Conservation (phyloP, 2,113 vertebrate species). For the Clarias macrocephalus region DNA sequence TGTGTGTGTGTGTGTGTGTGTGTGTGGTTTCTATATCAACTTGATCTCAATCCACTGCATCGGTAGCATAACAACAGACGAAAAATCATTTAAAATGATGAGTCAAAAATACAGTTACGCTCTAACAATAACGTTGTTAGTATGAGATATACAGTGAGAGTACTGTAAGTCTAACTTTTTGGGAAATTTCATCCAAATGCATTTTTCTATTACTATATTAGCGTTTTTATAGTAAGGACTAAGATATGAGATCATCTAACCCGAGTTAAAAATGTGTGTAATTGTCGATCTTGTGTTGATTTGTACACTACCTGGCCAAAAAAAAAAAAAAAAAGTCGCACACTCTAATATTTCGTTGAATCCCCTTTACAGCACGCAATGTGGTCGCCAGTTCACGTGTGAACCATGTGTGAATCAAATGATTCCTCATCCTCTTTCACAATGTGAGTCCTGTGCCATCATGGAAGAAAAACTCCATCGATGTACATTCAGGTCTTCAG, state of each 20-base stretch:
- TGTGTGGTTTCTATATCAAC: slow-evolving; percentile 4
- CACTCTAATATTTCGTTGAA: too few relatives aligned
- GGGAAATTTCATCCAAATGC: neutral
- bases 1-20: slow-evolving; percentile 49
- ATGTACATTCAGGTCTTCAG: too few relatives aligned
- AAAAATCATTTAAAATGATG: neutral
- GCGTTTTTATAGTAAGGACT: neutral
- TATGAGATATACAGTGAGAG: neutral
- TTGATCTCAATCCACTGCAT: neutral
- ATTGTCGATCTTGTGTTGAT: neutral
- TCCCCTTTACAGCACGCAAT: too few relatives aligned
- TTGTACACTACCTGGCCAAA: too few relatives aligned
- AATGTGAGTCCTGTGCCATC: too few relatives aligned
- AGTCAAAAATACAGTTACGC: neutral
- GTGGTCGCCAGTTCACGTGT: too few relatives aligned
- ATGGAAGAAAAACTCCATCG: too few relatives aligned
- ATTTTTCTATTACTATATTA: neutral
- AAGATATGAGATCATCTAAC: neutral
- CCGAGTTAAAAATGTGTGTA: neutral
- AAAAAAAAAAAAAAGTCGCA: too few relatives aligned
- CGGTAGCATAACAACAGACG: too few relatives aligned
- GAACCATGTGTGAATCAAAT: too few relatives aligned
- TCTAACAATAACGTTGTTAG: neutral
- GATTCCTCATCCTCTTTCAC: too few relatives aligned
- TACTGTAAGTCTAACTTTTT: neutral